Percentiles rank a stretch among this genome's conserved stretches.
Evolutionary conservation across 2,797 vertebrate species (phyloP).

Genomic region (Hippocampus kuda): DNA sequence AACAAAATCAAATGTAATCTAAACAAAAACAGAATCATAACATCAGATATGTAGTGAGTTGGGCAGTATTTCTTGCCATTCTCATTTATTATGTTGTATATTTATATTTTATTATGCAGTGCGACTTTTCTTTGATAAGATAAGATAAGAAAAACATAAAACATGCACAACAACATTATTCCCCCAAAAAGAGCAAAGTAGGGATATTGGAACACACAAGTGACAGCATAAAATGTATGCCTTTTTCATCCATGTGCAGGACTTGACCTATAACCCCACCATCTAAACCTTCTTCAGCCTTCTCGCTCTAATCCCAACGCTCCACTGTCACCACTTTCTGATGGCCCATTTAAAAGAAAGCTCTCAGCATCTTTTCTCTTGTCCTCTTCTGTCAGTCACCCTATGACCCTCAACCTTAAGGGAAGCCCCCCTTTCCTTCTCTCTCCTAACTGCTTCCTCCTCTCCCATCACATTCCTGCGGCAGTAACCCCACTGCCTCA

Average conservation of each 20-base stretch:
- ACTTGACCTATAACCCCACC: not conserved
- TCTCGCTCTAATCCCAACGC: constrained; percentile 11
- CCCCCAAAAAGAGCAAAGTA: not conserved
- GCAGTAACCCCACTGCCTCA: constrained; percentile 22
- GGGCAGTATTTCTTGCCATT: too few relatives aligned
- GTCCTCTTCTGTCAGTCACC: constrained; percentile 28
- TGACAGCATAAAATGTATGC: not conserved
- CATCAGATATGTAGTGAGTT: too few relatives aligned
- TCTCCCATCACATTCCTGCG: constrained; percentile 8
- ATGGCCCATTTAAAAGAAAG: constrained; percentile 19
- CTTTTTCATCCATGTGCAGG: too few relatives aligned
- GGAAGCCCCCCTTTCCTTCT: constrained; percentile 2
- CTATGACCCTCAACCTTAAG: constrained; percentile 30
- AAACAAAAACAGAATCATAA: too few relatives aligned
- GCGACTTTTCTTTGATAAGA: too few relatives aligned
- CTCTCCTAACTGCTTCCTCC: not conserved
- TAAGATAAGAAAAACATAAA: too few relatives aligned
- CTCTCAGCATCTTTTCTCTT: constrained; percentile 28
- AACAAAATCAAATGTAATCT: too few relatives aligned
- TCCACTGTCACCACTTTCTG: constrained; percentile 5
- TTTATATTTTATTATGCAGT: too few relatives aligned
- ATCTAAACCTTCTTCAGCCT: constrained; percentile 4
- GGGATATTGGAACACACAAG: not conserved
- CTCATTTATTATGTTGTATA: too few relatives aligned
- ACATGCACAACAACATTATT: not conserved